A percentile compares a stretch with the other conserved stretches of the same genome.
These are phyloP conservation scores for Stenodema calcarata DNA, from an alignment of 2,888 invertebrate genomes.

Conservation along the genomic window DNA sequence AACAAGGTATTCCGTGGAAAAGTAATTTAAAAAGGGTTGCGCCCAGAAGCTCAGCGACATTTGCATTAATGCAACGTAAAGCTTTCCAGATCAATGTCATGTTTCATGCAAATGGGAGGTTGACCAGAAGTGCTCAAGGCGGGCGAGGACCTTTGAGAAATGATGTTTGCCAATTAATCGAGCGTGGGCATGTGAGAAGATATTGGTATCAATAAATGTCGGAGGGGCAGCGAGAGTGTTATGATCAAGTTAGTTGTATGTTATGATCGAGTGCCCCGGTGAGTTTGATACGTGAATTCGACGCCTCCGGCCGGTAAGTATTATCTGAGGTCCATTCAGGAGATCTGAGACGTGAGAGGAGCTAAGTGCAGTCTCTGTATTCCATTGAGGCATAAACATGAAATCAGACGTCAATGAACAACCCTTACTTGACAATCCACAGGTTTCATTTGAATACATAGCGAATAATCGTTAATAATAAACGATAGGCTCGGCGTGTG, in stretches of 20 bases:
- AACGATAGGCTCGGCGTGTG: too few species aligned
- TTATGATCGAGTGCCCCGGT: background rate
- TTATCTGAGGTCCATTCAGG: background rate
- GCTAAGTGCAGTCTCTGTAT: too few species aligned
- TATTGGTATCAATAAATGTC: constrained; percentile 29
- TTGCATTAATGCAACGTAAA: background rate
- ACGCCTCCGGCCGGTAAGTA: background rate
- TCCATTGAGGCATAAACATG: too few species aligned
- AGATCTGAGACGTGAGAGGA: too few species aligned
- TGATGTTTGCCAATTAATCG: constrained; percentile 32
- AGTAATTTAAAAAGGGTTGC: background rate
- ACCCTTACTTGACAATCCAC: too few species aligned
- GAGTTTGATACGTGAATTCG: background rate
- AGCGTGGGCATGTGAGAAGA: constrained; percentile 27
- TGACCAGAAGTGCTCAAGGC: background rate
- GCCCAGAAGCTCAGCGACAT: background rate
- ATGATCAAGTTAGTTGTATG: background rate
- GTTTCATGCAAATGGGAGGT: constrained; percentile 24
- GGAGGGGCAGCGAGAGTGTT: background rate
- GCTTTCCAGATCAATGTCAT: constrained; percentile 3
- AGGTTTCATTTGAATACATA: too few species aligned
- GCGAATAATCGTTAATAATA: too few species aligned
- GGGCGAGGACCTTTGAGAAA: background rate
- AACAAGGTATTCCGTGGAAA: background rate
- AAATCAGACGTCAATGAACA: too few species aligned